Evolutionary conservation across 2,113 vertebrate species (phyloP).

Genomic region (Eulemur rufifrons): DNA sequence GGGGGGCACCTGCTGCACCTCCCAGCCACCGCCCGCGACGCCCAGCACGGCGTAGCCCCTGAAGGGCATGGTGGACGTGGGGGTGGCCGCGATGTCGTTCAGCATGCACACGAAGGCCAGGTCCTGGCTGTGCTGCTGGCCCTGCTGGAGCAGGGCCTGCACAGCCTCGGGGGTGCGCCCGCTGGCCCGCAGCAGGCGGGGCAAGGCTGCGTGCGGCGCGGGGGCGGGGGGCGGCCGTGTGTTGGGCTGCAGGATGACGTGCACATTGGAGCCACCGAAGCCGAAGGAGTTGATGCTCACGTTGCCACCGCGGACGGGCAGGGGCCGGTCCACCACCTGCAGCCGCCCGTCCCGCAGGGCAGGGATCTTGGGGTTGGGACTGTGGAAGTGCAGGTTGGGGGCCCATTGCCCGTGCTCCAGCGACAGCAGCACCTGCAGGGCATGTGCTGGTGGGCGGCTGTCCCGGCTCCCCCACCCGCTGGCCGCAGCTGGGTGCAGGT

Average conservation of each 20-base stretch:
- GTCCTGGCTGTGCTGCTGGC: constrained; percentile 79
- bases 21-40: constrained; percentile 80
- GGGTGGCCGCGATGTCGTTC: constrained; percentile 85
- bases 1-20: constrained; percentile 87
- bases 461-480: not conserved
- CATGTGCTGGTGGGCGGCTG: accelerated
- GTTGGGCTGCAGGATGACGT: constrained; percentile 91
- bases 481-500: not conserved
- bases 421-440: constrained; percentile 91
- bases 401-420: constrained; percentile 94
- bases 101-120: constrained; percentile 89
- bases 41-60: constrained; percentile 91
- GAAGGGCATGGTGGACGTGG: constrained; percentile 90
- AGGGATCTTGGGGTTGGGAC: constrained; percentile 92
- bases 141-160: constrained; percentile 85
- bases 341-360: constrained; percentile 89
- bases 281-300: constrained; percentile 96
- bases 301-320: constrained; percentile 89
- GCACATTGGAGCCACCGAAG: constrained; percentile 96
- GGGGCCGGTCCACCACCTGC: constrained; percentile 88
- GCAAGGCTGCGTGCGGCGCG: not conserved
- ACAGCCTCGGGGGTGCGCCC: constrained; percentile 92
- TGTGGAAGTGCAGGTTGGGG: constrained; percentile 93
- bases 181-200: constrained; percentile 88
- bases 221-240: not conserved